These are phyloP conservation scores for Alcedo atthis DNA, from an alignment of 2,797 vertebrate genomes.

Conservation along the genomic window DNA sequence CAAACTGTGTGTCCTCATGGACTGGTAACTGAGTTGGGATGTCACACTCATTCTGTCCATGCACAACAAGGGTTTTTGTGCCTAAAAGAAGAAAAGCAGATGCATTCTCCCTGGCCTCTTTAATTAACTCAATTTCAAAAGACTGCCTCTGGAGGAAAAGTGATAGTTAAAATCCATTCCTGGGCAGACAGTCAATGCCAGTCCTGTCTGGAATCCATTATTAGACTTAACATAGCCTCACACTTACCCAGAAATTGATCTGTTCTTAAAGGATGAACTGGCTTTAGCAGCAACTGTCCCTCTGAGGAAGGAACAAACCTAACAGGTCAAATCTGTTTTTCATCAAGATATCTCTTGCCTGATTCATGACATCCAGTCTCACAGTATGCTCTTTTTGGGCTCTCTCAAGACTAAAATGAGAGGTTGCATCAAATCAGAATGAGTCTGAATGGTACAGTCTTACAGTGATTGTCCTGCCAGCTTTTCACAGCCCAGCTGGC, in stretches of 20 bases:
- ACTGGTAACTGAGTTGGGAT: conserved; percentile 99
- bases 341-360: conserved; percentile 29
- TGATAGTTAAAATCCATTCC: background rate
- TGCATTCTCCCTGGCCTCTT: background rate
- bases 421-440: conserved; percentile 9
- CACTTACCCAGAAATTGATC: background rate
- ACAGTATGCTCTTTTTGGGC: background rate
- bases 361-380: background rate
- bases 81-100: conserved; percentile 78
- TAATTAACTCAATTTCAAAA: background rate
- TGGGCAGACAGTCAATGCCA: background rate
- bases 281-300: background rate
- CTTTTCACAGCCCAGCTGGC: conserved; percentile 20
- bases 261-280: background rate
- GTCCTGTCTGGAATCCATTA: background rate
- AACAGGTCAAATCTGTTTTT: conserved; percentile 6
- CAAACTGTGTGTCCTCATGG: conserved; percentile 98
- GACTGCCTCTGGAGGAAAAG: background rate
- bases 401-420: conserved; percentile 16
- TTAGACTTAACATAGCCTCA: background rate
- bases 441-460: background rate
- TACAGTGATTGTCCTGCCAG: background rate
- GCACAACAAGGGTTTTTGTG: conserved; percentile 97
- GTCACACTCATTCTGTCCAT: conserved; percentile 98
- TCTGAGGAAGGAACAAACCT: background rate